Conservation (phyloP, 2,797 vertebrate species). For the Sebastes vulpes region DNA sequence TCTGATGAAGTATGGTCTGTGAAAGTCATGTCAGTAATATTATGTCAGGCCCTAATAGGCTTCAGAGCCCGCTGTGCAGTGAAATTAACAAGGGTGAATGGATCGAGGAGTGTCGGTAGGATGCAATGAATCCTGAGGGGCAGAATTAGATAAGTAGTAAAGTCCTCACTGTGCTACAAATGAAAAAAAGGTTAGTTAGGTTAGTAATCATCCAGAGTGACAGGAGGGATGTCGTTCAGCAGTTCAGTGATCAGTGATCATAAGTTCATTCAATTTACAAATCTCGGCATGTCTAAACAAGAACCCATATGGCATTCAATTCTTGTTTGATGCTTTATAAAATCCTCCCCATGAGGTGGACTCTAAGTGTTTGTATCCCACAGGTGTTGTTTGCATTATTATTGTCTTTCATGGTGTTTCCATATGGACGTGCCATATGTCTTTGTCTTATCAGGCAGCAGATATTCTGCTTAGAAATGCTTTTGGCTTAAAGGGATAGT, state of each 20-base stretch:
- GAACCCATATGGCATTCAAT: neutral
- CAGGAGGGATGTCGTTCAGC: neutral
- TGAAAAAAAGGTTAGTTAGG: neutral
- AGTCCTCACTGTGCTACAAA: neutral
- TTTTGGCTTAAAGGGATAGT: neutral
- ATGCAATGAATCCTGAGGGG: neutral
- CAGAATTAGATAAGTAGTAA: neutral
- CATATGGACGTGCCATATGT: slow-evolving; percentile 38
- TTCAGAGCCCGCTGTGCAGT: slow-evolving; percentile 10
- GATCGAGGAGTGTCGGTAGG: neutral
- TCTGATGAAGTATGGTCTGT: neutral
- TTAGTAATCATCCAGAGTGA: neutral
- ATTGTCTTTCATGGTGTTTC: slow-evolving; percentile 1
- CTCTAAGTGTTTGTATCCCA: neutral
- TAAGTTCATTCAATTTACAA: neutral
- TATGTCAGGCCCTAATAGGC: neutral
- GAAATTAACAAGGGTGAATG: slow-evolving; percentile 23
- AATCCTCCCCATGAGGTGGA: neutral
- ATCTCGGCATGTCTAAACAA: neutral
- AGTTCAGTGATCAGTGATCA: neutral
- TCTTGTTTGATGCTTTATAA: neutral
- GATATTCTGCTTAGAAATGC: neutral
- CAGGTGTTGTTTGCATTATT: slow-evolving; percentile 26
- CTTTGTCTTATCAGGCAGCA: neutral
- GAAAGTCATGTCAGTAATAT: slow-evolving; percentile 2